A percentile compares a stretch with the other conserved stretches of the same genome.
phyloP scores from a whole-genome alignment of 2,888 invertebrate genomes.

The Eupithecia pulchellata region DNA sequence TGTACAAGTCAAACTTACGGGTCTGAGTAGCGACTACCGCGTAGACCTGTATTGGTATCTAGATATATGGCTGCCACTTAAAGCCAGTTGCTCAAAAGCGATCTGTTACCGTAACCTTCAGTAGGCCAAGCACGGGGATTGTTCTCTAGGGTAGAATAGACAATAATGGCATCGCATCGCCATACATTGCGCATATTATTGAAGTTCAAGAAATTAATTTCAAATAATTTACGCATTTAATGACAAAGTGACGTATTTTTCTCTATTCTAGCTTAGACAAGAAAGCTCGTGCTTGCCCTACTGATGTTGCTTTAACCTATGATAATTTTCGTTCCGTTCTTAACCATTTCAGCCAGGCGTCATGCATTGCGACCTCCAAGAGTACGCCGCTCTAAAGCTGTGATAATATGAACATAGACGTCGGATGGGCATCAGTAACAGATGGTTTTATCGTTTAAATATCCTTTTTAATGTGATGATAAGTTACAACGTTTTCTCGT shows the following conservation, averaged over 20 bases:
- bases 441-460: neutral
- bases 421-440: neutral
- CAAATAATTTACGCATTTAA: too few relatives aligned
- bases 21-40: neutral
- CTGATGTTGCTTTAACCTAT: neutral
- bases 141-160: too few relatives aligned
- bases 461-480: neutral
- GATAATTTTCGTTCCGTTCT: neutral
- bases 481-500: neutral
- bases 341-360: neutral
- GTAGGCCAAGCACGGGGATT: too few relatives aligned
- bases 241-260: too few relatives aligned
- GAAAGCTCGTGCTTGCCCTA: too few relatives aligned
- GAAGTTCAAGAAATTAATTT: too few relatives aligned
- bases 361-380: neutral
- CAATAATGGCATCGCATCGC: too few relatives aligned
- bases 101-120: neutral
- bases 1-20: neutral
- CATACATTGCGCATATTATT: too few relatives aligned
- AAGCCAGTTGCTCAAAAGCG: neutral
- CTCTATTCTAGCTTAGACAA: too few relatives aligned
- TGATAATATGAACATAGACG: neutral
- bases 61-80: neutral
- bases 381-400: neutral
- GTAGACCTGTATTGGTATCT: neutral